Evolutionary conservation across 1,140 invertebrate species (phyloP).

Genomic region (Amphibalanus amphitrite): DNA sequence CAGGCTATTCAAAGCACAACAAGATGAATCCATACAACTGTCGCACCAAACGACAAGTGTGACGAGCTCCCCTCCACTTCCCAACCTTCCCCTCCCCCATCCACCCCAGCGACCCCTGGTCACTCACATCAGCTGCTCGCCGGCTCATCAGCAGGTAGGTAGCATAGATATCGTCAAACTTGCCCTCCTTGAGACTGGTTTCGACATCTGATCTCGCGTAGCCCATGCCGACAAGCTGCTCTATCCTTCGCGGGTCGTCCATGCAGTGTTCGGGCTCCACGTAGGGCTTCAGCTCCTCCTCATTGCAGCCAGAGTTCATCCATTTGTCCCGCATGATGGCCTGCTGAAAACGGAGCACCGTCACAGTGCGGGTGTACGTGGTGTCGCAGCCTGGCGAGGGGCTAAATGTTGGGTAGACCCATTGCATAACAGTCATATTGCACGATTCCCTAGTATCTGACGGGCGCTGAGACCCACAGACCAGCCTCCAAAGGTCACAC

Average conservation of each 20-base stretch:
- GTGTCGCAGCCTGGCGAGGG: no score
- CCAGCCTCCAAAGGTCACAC: no score
- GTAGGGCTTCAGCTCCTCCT: slow-evolving; percentile 92
- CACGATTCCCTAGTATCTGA: no score
- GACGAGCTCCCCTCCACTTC: no score
- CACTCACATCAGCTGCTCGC: slow-evolving; percentile 62
- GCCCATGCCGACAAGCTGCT: slow-evolving; percentile 44
- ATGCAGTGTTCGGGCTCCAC: slow-evolving; percentile 89
- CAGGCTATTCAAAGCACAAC: no score
- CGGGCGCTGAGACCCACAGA: no score
- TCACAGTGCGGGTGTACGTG: no score
- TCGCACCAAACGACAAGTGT: no score
- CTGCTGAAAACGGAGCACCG: slow-evolving; percentile 23
- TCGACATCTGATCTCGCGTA: slow-evolving; percentile 89
- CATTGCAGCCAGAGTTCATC: slow-evolving; percentile 84
- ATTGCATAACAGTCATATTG: no score
- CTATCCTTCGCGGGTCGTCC: slow-evolving; percentile 93
- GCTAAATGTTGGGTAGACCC: no score
- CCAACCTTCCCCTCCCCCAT: background rate
- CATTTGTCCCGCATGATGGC: slow-evolving; percentile 96
- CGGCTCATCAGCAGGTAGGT: slow-evolving; percentile 88
- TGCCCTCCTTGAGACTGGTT: slow-evolving; percentile 84
- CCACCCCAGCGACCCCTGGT: no score
- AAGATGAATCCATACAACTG: no score
- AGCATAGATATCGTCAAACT: slow-evolving; percentile 98